Base-by-base conservation (phyloP, 2,113 vertebrate genomes). In the Plectropomus leopardus region DNA sequence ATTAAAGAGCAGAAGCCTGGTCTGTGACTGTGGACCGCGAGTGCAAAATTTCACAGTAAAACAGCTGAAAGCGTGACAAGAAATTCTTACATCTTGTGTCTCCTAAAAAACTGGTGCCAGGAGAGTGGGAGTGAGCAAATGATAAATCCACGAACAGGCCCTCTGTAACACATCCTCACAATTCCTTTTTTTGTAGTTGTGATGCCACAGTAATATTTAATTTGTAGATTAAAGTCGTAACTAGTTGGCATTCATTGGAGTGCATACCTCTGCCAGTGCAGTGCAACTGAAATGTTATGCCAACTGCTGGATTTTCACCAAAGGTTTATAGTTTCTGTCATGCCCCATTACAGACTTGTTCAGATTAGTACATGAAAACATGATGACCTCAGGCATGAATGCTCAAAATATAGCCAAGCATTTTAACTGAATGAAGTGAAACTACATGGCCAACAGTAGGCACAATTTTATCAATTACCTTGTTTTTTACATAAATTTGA, bases 271-370 rank as follows among this genome's bases (percentile, higher is more conserved):
- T 67, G 47, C 40, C 54, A 61, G 26, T 17, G 60, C 34, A 16
- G 15, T 9, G 32, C 24, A 58, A 61, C 53, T 55, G 21, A 42
- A 54, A 60, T 7, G 0, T 26, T 48, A 42, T 17, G n/a, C 32
- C 53, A 60, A 26, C 21, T 3, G 6, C 59, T 80, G 53, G 45
- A 82, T 63, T 80, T 66, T 32, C n/a, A 81, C 73, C 73, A 63
- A 63, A 69, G 24, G n/a, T 50, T 77, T 54, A 42, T 7, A 4
- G 40, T 58, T 50, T 61, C 40, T 16, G 73, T 69, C 28, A 45
- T n/a, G 63, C 21, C 8, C 16, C 21, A 61, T 57, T 60, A 59
- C 16, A 40, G 14, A 19, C 24, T 44, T 11, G 11, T 60, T 48
- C 51, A 36, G 23, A 13, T n/a, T 42, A 23, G 26, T 23, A 3